Percentiles rank a stretch among this genome's conserved stretches.
Conservation (phyloP, 2,797 vertebrate species). For the Manis javanica region DNA sequence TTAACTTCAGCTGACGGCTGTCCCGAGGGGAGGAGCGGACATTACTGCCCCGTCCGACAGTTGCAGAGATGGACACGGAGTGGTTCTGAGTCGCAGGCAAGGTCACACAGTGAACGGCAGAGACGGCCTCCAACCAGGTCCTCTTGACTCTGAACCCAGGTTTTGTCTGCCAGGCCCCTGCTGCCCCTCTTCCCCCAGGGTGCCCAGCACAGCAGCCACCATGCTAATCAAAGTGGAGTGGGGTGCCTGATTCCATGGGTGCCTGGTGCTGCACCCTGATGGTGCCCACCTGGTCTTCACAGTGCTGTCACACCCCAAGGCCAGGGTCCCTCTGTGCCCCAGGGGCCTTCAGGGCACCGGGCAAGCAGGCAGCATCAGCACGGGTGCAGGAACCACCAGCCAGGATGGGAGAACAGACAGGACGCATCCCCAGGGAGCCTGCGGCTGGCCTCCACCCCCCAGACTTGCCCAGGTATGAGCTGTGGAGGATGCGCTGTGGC, state of each 20-base stretch:
- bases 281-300: background rate
- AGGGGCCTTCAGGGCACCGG: background rate
- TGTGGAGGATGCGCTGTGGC: accelerated
- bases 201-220: background rate
- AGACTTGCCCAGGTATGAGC: no score
- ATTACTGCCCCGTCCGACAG: background rate
- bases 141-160: background rate
- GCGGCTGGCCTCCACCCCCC: background rate
- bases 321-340: background rate
- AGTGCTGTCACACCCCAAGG: background rate
- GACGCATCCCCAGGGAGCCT: accelerated
- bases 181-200: no score
- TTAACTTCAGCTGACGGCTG: background rate
- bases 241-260: background rate
- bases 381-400: background rate
- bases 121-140: background rate
- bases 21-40: background rate
- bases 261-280: no score
- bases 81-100: background rate
- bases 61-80: background rate
- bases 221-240: background rate
- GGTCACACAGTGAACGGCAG: background rate
- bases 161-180: background rate
- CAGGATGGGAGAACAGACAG: background rate
- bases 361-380: background rate